Base-by-base conservation (phyloP, 2,888 invertebrate genomes). In the Emesis russula region DNA sequence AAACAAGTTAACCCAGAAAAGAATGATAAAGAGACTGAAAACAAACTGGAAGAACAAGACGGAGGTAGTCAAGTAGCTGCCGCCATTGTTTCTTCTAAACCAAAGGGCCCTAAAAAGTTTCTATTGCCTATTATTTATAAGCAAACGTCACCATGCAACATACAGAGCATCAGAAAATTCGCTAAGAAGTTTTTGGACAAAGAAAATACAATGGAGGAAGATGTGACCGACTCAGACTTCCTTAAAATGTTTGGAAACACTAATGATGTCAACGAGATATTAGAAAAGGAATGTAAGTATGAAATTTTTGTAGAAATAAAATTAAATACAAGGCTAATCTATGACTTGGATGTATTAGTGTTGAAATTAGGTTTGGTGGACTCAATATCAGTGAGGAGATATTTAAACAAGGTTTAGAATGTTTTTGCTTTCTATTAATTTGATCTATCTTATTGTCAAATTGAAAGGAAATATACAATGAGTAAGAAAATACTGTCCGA, bases 251-350 rank as follows among this genome's bases (percentile, higher is more conserved):
- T 98, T 76, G 98, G 98, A 1, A 97, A 88, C 36, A 97, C 96
- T 5, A 97, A 97, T 83, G 98, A 98, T 41, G 93, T 98, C 11
- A 97, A 97, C 68, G 97, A 97, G 66, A 82, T 97, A 0, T 93
- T 98, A 89, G 97, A 98, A 95, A 83, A 92, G 77, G 98, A 98
- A 92, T 95, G 98, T 98, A 63, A 97, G 98, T 97, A 53, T n/a
- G 5, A 53, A 5, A 15, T 15, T 53, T 48, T 53, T 53, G n/a
- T 53, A 53, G 25, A 25, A 25, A 25, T 25, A 25, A 25, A 25
- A 25, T 25, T 25, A 25, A 25, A 25, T 25, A 25, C 1, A 25
- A 25, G 25, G 25, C 25, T 25, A 25, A 25, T 25, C 25, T 25
- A 1, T 25, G 25, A 25, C 25, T 1, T 25, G 25, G 25, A 25